Evolutionary conservation across 1,140 invertebrate species (phyloP).

Genomic region (Drosophila ogumai): DNA sequence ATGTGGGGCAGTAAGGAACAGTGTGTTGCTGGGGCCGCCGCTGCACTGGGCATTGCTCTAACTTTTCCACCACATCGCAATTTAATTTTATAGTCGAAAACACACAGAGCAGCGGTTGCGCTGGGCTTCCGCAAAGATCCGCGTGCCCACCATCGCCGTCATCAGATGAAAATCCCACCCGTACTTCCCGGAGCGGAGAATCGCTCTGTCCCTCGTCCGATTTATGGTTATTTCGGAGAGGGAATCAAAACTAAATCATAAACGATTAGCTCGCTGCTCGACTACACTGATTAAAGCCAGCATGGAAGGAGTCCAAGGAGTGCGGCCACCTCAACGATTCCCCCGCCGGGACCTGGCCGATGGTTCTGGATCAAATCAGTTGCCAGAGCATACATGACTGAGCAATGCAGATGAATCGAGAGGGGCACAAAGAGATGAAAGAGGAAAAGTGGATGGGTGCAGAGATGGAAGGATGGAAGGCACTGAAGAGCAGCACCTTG

Average conservation of each 20-base stretch:
- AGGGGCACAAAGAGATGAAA: slow-evolving; percentile 42
- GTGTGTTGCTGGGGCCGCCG: slow-evolving; percentile 54
- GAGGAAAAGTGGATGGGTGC: slow-evolving; percentile 14
- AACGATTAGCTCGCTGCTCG: slow-evolving; percentile 73
- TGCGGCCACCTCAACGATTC: slow-evolving; percentile 4
- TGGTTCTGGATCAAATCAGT: slow-evolving; percentile 68
- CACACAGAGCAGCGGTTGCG: slow-evolving; percentile 72
- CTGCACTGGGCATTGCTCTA: slow-evolving; percentile 69
- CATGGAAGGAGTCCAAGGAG: slow-evolving; percentile 24
- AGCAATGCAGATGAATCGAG: slow-evolving; percentile 67
- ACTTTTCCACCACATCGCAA: slow-evolving; percentile 80
- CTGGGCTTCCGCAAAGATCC: slow-evolving; percentile 41
- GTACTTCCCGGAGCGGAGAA: background rate
- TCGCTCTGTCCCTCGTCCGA: slow-evolving; percentile 11
- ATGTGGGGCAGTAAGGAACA: slow-evolving; percentile 80
- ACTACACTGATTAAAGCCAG: slow-evolving; percentile 74
- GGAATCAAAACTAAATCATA: slow-evolving; percentile 81
- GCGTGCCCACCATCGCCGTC: slow-evolving; percentile 8
- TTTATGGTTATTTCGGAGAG: slow-evolving; percentile 64
- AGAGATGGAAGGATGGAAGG: background rate
- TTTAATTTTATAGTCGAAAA: slow-evolving; percentile 84
- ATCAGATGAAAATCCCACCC: background rate
- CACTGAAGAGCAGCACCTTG: slow-evolving; percentile 20
- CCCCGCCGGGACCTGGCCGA: slow-evolving; percentile 13
- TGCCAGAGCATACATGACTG: slow-evolving; percentile 73